Base-by-base conservation (phyloP, 2,888 invertebrate species). In the Machimus atricapillus region DNA sequence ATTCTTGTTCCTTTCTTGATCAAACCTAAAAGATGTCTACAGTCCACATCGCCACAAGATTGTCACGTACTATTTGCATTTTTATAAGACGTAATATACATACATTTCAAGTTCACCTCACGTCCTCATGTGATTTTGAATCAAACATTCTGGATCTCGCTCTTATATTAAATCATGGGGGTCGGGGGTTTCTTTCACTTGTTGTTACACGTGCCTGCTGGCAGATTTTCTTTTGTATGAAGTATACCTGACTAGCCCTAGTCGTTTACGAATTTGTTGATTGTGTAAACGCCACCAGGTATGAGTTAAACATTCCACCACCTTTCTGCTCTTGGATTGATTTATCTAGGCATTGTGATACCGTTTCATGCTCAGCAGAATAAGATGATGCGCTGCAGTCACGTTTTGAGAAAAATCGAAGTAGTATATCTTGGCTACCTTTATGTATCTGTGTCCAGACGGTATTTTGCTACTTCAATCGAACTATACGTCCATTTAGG, bases 51-150 rank as follows among this genome's bases (percentile, higher is more conserved):
- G 81, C 76, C 43, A 85, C 85, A 85, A 85, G 85, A 88, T 88
- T 88, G 88, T 88, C 88, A 88, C 88, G 87, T 88, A 87, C 87
- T 88, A 88, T 88, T 88, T 87, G 87, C 88, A 87, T 88, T 87
- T 85, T 87, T 43, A 56, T 34, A 86, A 82, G 83, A 79, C 85
- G 46, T 37, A 86, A 58, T 40, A 40, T 85, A 74, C 77, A 40
- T 85, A 74, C 77, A 86, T 88, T 88, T 82, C 83, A 86, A 76
- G 88, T 88, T 88, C 88, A 86, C 23, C 86, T 88, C 88, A 88
- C 88, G 88, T 88, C 79, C 85, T 73, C 74, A 31, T n/a, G 79
- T 52, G 85, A 87, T 88, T 88, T 88, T 85, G 46, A 27, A 83
- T 85, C 37, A 37, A 58, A 37, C 12, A 66, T 82, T 82, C n/a